phyloP scores from a whole-genome alignment of 2,888 invertebrate genomes.

The Blera fallax region DNA sequence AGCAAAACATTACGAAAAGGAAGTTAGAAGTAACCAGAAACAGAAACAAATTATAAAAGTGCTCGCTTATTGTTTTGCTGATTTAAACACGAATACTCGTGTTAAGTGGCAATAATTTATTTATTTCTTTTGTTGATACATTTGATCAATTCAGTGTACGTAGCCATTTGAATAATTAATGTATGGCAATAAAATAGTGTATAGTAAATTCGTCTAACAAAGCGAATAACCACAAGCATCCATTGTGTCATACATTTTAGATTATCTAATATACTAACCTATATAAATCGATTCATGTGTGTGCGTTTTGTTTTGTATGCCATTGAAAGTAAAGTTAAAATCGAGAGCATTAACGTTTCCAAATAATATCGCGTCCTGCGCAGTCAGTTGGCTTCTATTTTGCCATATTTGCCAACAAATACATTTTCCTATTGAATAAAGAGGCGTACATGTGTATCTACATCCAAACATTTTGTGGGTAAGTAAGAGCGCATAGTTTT shows the following conservation, averaged over 20 bases:
- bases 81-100: background rate
- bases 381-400: conserved; percentile 8
- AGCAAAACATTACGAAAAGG: background rate
- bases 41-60: background rate
- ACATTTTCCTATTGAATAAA: background rate
- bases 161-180: no score
- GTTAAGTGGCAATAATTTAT: background rate
- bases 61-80: background rate
- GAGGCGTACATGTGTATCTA: no score
- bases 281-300: background rate
- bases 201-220: background rate
- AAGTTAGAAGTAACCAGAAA: background rate
- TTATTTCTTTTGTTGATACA: background rate
- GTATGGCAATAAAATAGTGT: no score
- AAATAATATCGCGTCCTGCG: conserved; percentile 17
- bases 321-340: conserved; percentile 22
- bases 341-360: background rate
- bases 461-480: background rate
- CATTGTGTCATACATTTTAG: conserved; percentile 13
- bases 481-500: background rate
- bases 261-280: conserved; percentile 38
- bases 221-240: background rate
- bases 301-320: conserved; percentile 15
- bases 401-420: background rate
- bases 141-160: background rate